These are phyloP conservation scores for Diploscapter pachys DNA, from an alignment of 1,140 invertebrate genomes.

Conservation along the genomic window DNA sequence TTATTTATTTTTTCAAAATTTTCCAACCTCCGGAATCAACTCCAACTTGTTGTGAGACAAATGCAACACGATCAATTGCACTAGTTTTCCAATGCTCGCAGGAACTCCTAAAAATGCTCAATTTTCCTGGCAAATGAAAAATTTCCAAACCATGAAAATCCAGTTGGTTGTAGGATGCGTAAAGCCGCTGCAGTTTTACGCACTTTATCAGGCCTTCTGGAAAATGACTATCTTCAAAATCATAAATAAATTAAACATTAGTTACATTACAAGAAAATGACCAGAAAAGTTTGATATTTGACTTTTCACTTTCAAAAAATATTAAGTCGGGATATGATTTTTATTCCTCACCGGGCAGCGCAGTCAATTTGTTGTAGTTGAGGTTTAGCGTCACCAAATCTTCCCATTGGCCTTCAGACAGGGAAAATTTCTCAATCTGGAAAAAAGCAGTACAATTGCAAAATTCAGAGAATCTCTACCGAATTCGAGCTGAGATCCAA, in stretches of 20 bases:
- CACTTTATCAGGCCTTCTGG: constrained; percentile 74
- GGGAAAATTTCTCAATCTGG: constrained; percentile 60
- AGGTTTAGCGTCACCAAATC: constrained; percentile 88
- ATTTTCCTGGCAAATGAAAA: constrained; percentile 19
- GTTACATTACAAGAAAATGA: too few relatives aligned
- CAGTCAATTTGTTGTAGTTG: constrained; percentile 62
- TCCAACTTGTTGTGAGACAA: constrained; percentile 92
- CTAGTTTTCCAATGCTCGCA: constrained; percentile 91
- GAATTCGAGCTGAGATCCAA: constrained; percentile 86
- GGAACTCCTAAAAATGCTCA: constrained; percentile 81
- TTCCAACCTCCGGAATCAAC: constrained; percentile 86
- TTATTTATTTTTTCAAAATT: too few relatives aligned
- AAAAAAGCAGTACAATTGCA: too few relatives aligned
- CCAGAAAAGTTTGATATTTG: too few relatives aligned
- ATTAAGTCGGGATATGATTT: too few relatives aligned
- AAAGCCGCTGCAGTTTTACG: constrained; percentile 76
- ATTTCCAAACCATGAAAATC: constrained; percentile 78
- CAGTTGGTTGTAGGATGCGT: constrained; percentile 87
- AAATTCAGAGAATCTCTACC: too few relatives aligned
- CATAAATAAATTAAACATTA: too few relatives aligned
- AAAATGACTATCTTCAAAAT: too few relatives aligned
- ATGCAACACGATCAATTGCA: constrained; percentile 87
- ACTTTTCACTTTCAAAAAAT: too few relatives aligned
- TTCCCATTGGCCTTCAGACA: constrained; percentile 79
- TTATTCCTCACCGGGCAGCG: constrained; percentile 56